These are phyloP conservation scores for Gadopsis bispinosus DNA, from an alignment of 2,797 vertebrate species.

Conservation along the genomic window DNA sequence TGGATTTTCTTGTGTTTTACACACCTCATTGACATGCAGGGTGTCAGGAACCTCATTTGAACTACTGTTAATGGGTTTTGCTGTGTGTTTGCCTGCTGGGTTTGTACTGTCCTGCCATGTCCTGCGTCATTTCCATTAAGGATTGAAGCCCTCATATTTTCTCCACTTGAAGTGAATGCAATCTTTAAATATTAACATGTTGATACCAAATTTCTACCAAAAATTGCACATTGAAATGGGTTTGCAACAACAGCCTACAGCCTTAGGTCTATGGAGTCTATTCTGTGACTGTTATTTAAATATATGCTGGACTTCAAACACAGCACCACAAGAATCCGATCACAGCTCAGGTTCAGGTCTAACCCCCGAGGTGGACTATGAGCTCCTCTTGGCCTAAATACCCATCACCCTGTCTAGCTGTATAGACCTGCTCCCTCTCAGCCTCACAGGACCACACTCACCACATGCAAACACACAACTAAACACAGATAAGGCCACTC, in stretches of 20 bases:
- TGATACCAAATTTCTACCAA: not conserved
- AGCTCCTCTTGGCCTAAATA: slow-evolving; percentile 70
- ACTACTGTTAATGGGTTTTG: slow-evolving; percentile 52
- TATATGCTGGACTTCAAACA: slow-evolving; percentile 79
- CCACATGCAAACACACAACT: slow-evolving; percentile 58
- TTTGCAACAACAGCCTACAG: not conserved
- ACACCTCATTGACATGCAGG: slow-evolving; percentile 63
- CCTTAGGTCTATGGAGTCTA: slow-evolving; percentile 36
- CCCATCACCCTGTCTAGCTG: slow-evolving; percentile 65
- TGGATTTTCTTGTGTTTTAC: slow-evolving; percentile 7
- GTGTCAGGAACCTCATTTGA: slow-evolving; percentile 57
- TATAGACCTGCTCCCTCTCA: slow-evolving; percentile 65
- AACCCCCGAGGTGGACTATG: slow-evolving; percentile 42
- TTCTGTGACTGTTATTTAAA: slow-evolving; percentile 78
- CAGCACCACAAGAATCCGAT: slow-evolving; percentile 69
- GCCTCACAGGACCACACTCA: slow-evolving; percentile 70
- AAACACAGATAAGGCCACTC: slow-evolving; percentile 60
- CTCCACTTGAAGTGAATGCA: slow-evolving; percentile 23
- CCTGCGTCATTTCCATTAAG: slow-evolving; percentile 19
- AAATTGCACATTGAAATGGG: slow-evolving; percentile 6
- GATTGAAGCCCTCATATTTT: slow-evolving; percentile 13
- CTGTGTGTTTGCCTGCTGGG: slow-evolving; percentile 59
- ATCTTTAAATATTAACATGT: slow-evolving; percentile 28
- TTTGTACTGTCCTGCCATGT: slow-evolving; percentile 18
- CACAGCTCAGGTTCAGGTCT: slow-evolving; percentile 27